A percentile compares a stretch with the other conserved stretches of the same genome.
Evolutionary conservation across 2,113 vertebrate species (phyloP).

Genomic region (Tragulus kanchil): DNA sequence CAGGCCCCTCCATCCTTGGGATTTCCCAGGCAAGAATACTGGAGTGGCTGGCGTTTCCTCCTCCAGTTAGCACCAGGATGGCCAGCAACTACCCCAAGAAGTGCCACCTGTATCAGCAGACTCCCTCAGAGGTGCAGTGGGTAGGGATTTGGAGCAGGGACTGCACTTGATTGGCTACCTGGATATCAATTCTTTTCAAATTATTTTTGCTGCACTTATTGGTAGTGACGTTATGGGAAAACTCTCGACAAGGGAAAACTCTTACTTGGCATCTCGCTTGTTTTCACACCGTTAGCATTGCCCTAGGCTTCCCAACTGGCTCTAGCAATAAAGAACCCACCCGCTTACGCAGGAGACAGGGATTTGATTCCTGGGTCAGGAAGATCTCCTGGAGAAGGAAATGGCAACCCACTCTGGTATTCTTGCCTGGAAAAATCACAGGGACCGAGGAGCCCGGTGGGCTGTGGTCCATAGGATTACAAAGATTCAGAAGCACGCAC

Average conservation of each 20-base stretch:
- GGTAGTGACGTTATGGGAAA: fast-evolving
- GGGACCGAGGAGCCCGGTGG: background rate
- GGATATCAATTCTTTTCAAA: background rate
- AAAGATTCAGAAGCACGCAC: background rate
- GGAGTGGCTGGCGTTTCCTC: too few relatives aligned
- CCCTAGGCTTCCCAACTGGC: background rate
- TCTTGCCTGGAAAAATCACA: background rate
- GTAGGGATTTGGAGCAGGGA: background rate
- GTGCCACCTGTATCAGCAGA: background rate
- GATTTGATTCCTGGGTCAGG: background rate
- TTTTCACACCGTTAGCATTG: background rate
- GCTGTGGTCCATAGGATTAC: background rate
- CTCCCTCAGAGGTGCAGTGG: background rate
- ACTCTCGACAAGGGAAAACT: background rate
- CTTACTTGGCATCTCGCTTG: fast-evolving
- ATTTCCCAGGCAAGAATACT: too few relatives aligned
- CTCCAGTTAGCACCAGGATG: too few relatives aligned
- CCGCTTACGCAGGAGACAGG: background rate
- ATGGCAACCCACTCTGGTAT: background rate
- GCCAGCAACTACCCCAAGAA: fast-evolving
- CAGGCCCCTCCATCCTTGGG: too few relatives aligned
- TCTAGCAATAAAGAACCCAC: background rate
- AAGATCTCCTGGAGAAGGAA: background rate
- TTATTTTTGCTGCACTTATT: background rate
- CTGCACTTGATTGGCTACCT: background rate